A percentile compares a stretch with the other conserved stretches of the same genome.
phyloP scores from a whole-genome alignment of 2,888 invertebrate genomes.

The Xanthia togata region DNA sequence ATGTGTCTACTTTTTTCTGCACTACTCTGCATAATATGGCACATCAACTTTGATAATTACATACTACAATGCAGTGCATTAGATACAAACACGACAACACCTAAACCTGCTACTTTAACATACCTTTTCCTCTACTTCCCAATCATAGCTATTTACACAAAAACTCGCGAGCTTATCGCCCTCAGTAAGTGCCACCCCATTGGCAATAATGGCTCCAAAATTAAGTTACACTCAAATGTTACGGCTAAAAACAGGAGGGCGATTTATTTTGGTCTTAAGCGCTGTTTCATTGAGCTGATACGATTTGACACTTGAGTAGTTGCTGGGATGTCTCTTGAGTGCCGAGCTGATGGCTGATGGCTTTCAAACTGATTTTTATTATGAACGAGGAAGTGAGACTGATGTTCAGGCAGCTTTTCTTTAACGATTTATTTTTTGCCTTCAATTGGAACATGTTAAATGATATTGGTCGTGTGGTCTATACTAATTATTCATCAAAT shows the following conservation, averaged over 20 bases:
- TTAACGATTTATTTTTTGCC: background rate
- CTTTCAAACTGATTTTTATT: constrained; percentile 43
- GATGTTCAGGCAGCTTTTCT: background rate
- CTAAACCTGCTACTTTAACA: constrained; percentile 1
- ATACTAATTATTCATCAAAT: background rate
- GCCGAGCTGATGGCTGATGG: constrained; percentile 42
- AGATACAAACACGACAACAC: background rate
- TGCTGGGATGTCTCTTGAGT: constrained; percentile 46
- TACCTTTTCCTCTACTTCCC: background rate
- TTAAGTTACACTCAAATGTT: constrained; percentile 84
- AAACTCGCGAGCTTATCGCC: constrained; percentile 52
- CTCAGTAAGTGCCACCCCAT: constrained; percentile 81
- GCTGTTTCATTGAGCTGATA: constrained; percentile 67
- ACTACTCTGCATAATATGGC: background rate
- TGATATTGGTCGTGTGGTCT: background rate
- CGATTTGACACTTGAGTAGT: constrained; percentile 61
- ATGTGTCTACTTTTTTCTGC: background rate
- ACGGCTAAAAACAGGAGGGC: constrained; percentile 66
- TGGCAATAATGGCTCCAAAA: constrained; percentile 83
- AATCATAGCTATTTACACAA: constrained; percentile 50
- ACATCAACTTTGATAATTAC: background rate
- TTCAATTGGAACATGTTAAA: background rate
- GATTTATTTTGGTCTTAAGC: constrained; percentile 63
- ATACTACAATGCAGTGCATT: background rate
- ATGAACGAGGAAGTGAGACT: constrained; percentile 8